A percentile compares a stretch with the other conserved stretches of the same genome.
Evolutionary conservation across 2,888 invertebrate genomes (phyloP).

Genomic region (Seira ritae): DNA sequence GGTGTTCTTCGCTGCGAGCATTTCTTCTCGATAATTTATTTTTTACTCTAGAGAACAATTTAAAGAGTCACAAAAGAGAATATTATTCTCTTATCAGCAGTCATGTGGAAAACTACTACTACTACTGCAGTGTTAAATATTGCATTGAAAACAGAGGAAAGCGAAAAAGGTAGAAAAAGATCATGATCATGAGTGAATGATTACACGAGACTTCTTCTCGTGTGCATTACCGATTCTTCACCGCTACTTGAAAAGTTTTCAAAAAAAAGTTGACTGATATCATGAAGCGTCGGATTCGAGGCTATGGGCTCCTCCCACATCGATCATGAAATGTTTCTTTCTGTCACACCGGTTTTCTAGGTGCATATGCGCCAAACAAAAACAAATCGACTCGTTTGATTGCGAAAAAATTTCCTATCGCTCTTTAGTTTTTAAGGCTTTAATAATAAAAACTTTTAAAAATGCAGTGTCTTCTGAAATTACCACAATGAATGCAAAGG

Average conservation of each 20-base stretch:
- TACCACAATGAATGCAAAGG: conserved; percentile 48
- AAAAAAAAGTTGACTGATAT: not conserved
- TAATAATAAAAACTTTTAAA: too few relatives aligned
- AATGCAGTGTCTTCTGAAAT: too few relatives aligned
- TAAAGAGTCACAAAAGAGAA: conserved; percentile 38
- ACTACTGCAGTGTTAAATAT: conserved; percentile 37
- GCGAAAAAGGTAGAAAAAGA: conserved; percentile 20
- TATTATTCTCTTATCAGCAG: conserved; percentile 45
- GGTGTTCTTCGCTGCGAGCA: too few relatives aligned
- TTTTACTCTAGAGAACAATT: conserved; percentile 42
- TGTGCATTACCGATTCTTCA: conserved; percentile 27
- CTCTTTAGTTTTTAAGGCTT: too few relatives aligned
- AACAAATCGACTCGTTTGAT: too few relatives aligned
- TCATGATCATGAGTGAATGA: not conserved
- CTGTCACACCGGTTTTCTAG: conserved; percentile 34
- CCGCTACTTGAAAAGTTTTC: conserved; percentile 19
- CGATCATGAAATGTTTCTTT: conserved; percentile 3
- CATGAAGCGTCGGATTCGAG: too few relatives aligned
- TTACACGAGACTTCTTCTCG: conserved; percentile 16
- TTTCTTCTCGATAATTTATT: conserved; percentile 19
- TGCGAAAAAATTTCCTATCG: too few relatives aligned
- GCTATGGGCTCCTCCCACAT: not conserved
- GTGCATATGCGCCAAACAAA: too few relatives aligned
- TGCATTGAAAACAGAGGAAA: conserved; percentile 17
- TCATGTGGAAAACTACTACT: conserved; percentile 44